A percentile compares a stretch with the other conserved stretches of the same genome.
phyloP scores from a whole-genome alignment of 2,113 vertebrate species.

The Aleadryas rufinucha region DNA sequence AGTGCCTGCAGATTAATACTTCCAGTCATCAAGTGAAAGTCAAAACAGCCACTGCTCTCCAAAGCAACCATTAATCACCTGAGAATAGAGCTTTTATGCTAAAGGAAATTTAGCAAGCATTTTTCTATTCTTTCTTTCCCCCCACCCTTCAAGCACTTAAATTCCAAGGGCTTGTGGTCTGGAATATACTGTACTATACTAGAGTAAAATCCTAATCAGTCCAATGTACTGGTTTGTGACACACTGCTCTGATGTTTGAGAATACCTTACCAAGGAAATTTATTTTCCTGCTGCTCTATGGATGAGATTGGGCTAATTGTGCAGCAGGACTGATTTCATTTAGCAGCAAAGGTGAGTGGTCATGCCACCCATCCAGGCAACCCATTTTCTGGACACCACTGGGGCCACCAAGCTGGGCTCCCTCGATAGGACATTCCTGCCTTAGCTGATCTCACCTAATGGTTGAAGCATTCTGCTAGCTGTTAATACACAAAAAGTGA shows the following conservation, averaged over 20 bases:
- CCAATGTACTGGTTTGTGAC: neutral
- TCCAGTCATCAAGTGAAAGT: neutral
- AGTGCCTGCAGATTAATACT: neutral
- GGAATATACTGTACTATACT: neutral
- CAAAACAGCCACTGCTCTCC: neutral
- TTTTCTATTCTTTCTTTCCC: too few species aligned
- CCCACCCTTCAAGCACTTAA: neutral
- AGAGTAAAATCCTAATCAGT: neutral
- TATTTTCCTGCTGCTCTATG: neutral
- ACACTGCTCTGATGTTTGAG: neutral
- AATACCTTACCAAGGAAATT: neutral
- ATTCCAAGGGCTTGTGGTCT: neutral
- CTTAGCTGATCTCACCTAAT: neutral
- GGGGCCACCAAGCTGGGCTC: neutral
- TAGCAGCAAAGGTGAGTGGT: neutral
- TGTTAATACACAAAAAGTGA: neutral
- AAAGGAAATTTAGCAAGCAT: neutral
- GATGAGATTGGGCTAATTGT: neutral
- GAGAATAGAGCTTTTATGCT: neutral
- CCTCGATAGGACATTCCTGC: accelerated
- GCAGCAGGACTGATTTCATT: neutral
- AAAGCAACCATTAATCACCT: neutral
- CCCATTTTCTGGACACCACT: neutral
- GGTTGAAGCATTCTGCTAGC: neutral
- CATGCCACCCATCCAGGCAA: accelerated